Evolutionary conservation across 2,113 vertebrate species (phyloP).

Genomic region (Plecotus auritus): DNA sequence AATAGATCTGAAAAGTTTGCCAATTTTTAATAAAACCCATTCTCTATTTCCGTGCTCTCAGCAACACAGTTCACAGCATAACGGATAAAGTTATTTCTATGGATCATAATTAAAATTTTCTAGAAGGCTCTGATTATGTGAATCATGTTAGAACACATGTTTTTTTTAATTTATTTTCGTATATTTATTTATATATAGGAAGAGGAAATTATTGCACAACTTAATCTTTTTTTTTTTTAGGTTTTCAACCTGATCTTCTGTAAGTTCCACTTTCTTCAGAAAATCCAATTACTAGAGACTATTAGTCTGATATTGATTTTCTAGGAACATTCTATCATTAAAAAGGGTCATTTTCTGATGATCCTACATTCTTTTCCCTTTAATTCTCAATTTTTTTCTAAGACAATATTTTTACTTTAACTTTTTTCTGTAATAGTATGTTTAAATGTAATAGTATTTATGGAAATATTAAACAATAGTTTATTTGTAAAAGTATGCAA

Average conservation of each 20-base stretch:
- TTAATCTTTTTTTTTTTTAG: not conserved
- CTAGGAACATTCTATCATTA: not conserved
- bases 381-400: not conserved
- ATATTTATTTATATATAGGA: not conserved
- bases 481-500: not conserved
- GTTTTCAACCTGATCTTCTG: not conserved
- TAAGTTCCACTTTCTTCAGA: not conserved
- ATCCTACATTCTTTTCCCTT: not conserved
- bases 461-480: not conserved
- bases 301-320: not conserved
- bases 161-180: slow-evolving; percentile 13
- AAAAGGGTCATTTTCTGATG: not conserved
- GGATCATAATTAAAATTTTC: not conserved
- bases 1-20: slow-evolving; percentile 6
- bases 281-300: slow-evolving; percentile 24
- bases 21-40: not conserved
- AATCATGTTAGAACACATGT: not conserved
- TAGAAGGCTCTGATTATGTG: not conserved
- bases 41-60: not conserved
- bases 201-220: not conserved
- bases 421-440: not conserved
- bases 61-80: not conserved
- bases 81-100: not conserved
- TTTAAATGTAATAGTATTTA: not conserved
- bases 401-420: not conserved